Evolutionary conservation across 2,113 vertebrate genomes (phyloP), one percentile per base, ranked within the genome.

Genomic region (Entosphenus tridentatus): DNA sequence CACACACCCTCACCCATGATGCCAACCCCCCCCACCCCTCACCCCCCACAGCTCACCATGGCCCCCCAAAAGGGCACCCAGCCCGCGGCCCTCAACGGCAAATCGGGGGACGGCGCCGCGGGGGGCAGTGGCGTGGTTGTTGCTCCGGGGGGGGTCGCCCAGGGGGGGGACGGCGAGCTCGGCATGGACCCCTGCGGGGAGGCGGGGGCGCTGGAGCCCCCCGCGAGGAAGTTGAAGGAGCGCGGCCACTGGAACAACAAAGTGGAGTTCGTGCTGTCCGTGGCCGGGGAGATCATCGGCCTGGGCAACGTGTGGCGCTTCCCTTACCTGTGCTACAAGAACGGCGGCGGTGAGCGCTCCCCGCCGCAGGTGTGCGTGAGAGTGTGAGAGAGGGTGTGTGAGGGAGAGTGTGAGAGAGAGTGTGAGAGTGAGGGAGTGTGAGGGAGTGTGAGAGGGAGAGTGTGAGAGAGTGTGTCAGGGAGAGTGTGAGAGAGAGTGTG

Each of bases 281-380:
- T 98, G 78, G 92, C 93, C 2, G 93, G 93, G 77, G 93, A 96
- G 79, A 98, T 98, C 76, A 95, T 98, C 54, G 93, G 93, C 16
- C 76, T 98, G 76, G 93, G 93, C 62, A 98, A 98, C 7, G 93
- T 96, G 17, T 98, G 93, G 93, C 83, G 93, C 74, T 98, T 98
- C 76, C 93, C 93, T 2, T 98, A 98, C 75, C 89, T 98, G 73
- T 98, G 93, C 80, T 98, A 98, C 83, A 98, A 98, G 80, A 98
- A 98, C 70, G 93, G 93, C 77, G 93, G 93, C 85, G 93, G 93
- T 96, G 83, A 86, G 85, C 70, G 18, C 59, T 18, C 59, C 59
- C 21, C 59, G 14, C n/a, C 8, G 10, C 21, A 65, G n/a, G 13
- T 17, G 16, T 62, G 58, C 16, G 58, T 62, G 58, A 65, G n/a